Base-by-base conservation (phyloP, 2,113 vertebrate genomes). In the Butorides virescens region DNA sequence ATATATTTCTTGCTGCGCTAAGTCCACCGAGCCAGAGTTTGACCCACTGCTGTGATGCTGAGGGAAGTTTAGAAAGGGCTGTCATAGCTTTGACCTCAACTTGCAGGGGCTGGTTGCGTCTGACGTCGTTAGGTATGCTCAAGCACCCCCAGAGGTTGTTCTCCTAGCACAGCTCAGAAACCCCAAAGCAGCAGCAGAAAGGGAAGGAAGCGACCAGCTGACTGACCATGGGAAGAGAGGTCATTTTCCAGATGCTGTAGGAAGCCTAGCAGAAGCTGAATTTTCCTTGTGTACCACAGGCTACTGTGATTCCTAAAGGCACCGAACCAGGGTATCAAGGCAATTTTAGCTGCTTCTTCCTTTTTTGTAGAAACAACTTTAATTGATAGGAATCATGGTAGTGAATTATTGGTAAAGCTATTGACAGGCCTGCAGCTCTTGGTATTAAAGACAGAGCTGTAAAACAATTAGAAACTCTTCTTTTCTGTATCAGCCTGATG, bases 141-240 rank as follows among this genome's bases (percentile, higher is more conserved):
- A 61, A 4, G 58, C 49, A 75, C 22, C 56, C 52, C 13, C 42
- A 61, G 90, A 82, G n/a, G 18, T 6, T 77, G 82, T 25, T 62
- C 25, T 92, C 12, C 1, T 58, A 27, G 22, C 19, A 4, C 6
- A 22, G 70, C 56, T 91, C 36, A 58, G 15, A 55, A 44, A 9
- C 49, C 23, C 52, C 56, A 75, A 42, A 86, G 83, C 50, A 83
- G 73, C 63, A 59, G 65, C 61, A 56, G 68, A 49, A 80, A 36
- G 55, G 37, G 30, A 84, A 63, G 67, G 68, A 53, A 81, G 42
- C 1, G 2, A n/a, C 16, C 22, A 32, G 49, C 53, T 84, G 73
- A 37, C 18, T 0, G 1, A 36, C 52, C 0, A 0, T 61, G 73
- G 73, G 73, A 47, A 56, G 29, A 58, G n/a, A 84, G 44, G 42